A percentile compares a stretch with the other conserved stretches of the same genome.
These are phyloP conservation scores for Sphaeramia orbicularis DNA, from an alignment of 2,797 vertebrate genomes.

Conservation along the genomic window DNA sequence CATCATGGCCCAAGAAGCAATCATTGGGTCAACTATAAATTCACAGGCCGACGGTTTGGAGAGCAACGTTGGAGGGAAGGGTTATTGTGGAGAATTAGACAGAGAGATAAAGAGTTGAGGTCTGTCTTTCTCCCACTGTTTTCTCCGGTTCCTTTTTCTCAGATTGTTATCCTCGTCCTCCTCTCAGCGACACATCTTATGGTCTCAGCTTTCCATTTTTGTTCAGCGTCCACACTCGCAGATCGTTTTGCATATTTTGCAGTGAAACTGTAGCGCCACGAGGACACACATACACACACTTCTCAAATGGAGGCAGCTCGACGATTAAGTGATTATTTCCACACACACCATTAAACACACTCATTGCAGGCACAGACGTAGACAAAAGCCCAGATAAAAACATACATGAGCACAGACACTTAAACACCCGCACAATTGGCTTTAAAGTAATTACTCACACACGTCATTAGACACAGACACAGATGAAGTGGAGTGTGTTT, in stretches of 20 bases:
- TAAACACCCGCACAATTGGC: slow-evolving; percentile 69
- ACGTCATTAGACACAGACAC: slow-evolving; percentile 80
- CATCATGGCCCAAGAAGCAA: slow-evolving; percentile 86
- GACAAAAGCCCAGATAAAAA: slow-evolving; percentile 78
- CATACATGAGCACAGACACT: slow-evolving; percentile 78
- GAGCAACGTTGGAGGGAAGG: slow-evolving; percentile 78
- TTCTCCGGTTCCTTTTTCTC: slow-evolving; percentile 23
- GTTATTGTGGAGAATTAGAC: slow-evolving; percentile 83
- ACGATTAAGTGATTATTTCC: slow-evolving; percentile 83
- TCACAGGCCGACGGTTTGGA: slow-evolving; percentile 82
- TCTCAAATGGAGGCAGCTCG: slow-evolving; percentile 70
- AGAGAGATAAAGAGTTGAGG: slow-evolving; percentile 57
- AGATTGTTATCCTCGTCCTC: slow-evolving; percentile 27
- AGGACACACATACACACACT: slow-evolving; percentile 26
- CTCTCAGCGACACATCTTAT: slow-evolving; percentile 5
- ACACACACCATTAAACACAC: slow-evolving; percentile 84
- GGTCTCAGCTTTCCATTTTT: too few species aligned
- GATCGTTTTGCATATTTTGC: slow-evolving; percentile 52
- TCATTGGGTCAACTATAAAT: slow-evolving; percentile 89
- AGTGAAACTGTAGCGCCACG: slow-evolving; percentile 45
- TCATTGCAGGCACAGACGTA: slow-evolving; percentile 72
- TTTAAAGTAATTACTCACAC: slow-evolving; percentile 82
- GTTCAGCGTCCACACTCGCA: background rate
- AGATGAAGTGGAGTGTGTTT: slow-evolving; percentile 79
- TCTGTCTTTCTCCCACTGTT: slow-evolving; percentile 47